A percentile compares a stretch with the other conserved stretches of the same genome.
phyloP scores from a whole-genome alignment of 2,888 invertebrate species.

The Uropetala carovei region DNA sequence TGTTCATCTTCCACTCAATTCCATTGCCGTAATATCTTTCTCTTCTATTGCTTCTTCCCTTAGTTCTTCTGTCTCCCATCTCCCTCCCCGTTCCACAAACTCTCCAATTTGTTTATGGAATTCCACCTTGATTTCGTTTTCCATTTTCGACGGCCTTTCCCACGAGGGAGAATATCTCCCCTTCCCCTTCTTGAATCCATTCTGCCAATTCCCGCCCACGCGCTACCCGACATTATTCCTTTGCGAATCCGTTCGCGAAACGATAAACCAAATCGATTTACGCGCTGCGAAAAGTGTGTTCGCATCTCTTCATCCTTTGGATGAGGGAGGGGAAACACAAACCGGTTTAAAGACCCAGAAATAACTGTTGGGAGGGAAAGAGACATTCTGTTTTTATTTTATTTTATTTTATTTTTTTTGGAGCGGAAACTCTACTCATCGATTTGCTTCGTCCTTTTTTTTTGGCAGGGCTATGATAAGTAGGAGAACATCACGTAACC shows the following conservation, averaged over 20 bases:
- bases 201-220: conserved; percentile 10
- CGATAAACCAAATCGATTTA: conserved; percentile 19
- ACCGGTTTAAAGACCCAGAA: neutral
- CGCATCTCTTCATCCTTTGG: neutral
- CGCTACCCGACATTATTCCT: neutral
- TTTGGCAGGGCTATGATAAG: no score
- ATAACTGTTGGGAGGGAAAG: no score
- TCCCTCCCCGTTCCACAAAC: neutral
- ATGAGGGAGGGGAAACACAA: neutral
- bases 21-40: neutral
- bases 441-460: no score
- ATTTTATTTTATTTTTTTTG: no score
- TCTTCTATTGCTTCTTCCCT: neutral
- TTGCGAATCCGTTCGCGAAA: neutral
- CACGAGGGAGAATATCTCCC: neutral
- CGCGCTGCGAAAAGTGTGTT: neutral
- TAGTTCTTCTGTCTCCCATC: neutral
- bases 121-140: neutral
- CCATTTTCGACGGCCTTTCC: neutral
- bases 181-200: neutral
- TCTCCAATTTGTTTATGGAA: neutral
- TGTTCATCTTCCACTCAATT: no score
- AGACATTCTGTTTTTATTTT: no score
- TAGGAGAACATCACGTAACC: no score
- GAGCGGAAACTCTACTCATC: no score